These are phyloP conservation scores for Linepithema humile DNA, from an alignment of 1,140 invertebrate genomes.

Conservation along the genomic window DNA sequence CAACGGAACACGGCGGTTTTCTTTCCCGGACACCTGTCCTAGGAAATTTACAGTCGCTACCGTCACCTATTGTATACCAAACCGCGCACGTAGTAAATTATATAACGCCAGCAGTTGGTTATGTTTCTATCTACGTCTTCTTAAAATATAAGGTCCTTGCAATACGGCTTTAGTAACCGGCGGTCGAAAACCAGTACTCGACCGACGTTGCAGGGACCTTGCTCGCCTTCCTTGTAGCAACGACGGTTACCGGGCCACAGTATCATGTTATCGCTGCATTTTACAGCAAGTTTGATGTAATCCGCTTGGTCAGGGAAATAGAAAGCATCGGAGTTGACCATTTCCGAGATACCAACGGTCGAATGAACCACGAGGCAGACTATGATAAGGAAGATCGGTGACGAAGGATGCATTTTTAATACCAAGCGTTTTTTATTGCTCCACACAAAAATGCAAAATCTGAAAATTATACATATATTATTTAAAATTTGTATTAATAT, in stretches of 20 bases:
- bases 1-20: neutral
- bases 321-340: conserved; percentile 25
- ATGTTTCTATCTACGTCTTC: neutral
- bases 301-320: conserved; percentile 72
- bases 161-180: conserved; percentile 58
- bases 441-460: conserved; percentile 5
- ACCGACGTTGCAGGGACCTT: conserved; percentile 73
- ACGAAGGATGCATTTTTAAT: conserved; percentile 37
- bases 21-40: neutral
- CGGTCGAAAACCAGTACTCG: conserved; percentile 61
- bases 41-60: neutral
- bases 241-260: conserved; percentile 63
- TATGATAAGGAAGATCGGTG: neutral
- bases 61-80: conserved; percentile 20
- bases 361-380: neutral
- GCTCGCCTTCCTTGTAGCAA: conserved; percentile 69
- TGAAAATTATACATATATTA: conserved; percentile 28
- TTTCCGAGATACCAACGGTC: conserved; percentile 23
- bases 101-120: conserved; percentile 17
- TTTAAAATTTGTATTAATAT: neutral
- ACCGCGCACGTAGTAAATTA: neutral
- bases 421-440: neutral
- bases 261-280: conserved; percentile 55
- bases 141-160: conserved; percentile 48
- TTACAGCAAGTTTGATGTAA: conserved; percentile 56